Conservation (phyloP, 92 coral and sea anemone genomes). For the Parazoanthus darwini region DNA sequence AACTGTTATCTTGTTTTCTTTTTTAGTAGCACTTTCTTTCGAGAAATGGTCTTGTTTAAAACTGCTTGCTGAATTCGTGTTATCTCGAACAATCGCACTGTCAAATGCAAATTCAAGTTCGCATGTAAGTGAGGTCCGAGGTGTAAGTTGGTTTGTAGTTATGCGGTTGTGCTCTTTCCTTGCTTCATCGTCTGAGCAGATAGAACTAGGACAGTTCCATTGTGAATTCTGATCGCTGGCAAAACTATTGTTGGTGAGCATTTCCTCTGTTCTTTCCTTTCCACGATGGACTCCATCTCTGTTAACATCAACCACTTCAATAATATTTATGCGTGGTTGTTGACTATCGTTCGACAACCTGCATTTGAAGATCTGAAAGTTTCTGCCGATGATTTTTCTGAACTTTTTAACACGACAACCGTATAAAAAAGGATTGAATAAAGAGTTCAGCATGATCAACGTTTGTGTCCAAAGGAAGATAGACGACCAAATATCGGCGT, state of each 20-base stretch:
- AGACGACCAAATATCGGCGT: background rate
- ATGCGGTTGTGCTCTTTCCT: too few species aligned
- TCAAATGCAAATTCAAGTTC: background rate
- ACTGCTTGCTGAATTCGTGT: background rate
- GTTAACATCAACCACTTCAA: background rate
- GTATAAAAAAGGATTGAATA: background rate
- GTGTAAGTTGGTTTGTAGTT: background rate
- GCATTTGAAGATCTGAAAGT: background rate
- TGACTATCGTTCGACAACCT: background rate
- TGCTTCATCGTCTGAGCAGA: background rate
- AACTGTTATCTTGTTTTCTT: too few species aligned
- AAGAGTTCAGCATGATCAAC: background rate
- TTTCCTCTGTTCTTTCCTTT: too few species aligned
- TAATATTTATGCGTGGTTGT: background rate
- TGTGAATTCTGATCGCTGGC: too few species aligned
- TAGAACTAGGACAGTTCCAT: background rate
- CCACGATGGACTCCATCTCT: background rate
- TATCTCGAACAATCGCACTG: background rate
- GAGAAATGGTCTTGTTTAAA: too few species aligned
- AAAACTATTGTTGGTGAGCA: too few species aligned
- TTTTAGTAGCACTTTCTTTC: too few species aligned
- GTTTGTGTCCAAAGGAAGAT: background rate
- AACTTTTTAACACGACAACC: background rate
- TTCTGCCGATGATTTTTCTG: background rate
- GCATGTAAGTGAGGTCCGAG: background rate